Conservation (phyloP, 2,888 invertebrate genomes). For the Nymphalis c-album region DNA sequence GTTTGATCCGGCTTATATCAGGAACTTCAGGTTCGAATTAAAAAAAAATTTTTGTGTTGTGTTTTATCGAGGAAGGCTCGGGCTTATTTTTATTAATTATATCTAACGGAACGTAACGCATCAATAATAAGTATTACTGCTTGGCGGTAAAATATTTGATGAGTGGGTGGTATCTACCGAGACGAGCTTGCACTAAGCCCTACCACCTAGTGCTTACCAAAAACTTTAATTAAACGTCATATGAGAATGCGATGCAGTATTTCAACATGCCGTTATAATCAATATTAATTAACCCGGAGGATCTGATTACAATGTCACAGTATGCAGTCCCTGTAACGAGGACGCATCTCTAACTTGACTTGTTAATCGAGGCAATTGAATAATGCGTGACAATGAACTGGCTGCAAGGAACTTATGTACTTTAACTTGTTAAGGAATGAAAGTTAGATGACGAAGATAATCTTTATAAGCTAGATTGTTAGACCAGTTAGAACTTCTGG, state of each 20-base stretch:
- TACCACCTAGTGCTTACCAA: too few species aligned
- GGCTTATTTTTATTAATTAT: too few species aligned
- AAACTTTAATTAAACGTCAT: background rate
- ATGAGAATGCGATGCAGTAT: background rate
- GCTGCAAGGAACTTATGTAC: background rate
- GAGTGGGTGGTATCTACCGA: too few species aligned
- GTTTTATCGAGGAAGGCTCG: too few species aligned
- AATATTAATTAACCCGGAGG: constrained; percentile 15
- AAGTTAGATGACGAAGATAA: background rate
- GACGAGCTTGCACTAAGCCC: too few species aligned
- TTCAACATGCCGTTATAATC: background rate
- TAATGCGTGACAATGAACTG: constrained; percentile 20
- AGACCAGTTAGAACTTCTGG: background rate
- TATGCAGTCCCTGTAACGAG: constrained; percentile 14
- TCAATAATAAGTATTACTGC: too few species aligned
- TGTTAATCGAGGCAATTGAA: constrained; percentile 26
- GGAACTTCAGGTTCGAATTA: too few species aligned
- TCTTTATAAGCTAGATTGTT: background rate
- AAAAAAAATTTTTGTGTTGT: too few species aligned
- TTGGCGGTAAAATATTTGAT: too few species aligned
- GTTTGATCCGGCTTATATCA: too few species aligned
- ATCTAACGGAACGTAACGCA: too few species aligned
- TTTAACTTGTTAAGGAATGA: constrained; percentile 2
- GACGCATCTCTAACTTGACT: constrained; percentile 16
- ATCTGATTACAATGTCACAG: constrained; percentile 17